Evolutionary conservation across 2,888 invertebrate species (phyloP).

Genomic region (Cepaea hortensis): DNA sequence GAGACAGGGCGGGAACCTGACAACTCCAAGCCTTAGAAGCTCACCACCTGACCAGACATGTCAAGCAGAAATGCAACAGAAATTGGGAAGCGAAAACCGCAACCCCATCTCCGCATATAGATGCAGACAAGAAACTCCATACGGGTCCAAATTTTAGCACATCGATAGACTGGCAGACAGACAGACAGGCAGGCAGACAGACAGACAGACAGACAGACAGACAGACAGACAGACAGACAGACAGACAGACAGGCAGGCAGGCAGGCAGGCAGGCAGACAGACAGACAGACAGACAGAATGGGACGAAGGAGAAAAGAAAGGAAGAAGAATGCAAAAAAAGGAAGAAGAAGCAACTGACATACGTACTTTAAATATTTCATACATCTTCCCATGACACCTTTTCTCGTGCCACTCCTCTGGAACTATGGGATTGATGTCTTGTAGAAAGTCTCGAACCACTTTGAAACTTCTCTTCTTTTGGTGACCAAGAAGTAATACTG

Average conservation of each 20-base stretch:
- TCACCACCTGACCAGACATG: no score
- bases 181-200: neutral
- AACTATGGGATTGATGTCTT: conserved; percentile 71
- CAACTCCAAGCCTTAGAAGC: no score
- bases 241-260: neutral
- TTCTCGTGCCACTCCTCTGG: conserved; percentile 76
- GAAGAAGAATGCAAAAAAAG: neutral
- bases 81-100: no score
- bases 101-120: neutral
- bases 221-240: neutral
- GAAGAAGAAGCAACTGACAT: neutral
- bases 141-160: no score
- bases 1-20: no score
- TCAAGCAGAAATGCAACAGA: no score
- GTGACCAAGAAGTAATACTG: conserved; percentile 43
- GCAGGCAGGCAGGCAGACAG: conserved; percentile 1
- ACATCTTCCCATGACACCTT: conserved; percentile 69
- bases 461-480: neutral
- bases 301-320: neutral
- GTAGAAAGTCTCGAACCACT: conserved; percentile 60
- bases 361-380: conserved; percentile 76
- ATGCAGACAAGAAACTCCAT: no score
- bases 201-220: neutral
- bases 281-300: neutral
- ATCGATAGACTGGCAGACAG: no score